Evolutionary conservation across 1,140 invertebrate species (phyloP).

Genomic region (Holotrichia oblita): DNA sequence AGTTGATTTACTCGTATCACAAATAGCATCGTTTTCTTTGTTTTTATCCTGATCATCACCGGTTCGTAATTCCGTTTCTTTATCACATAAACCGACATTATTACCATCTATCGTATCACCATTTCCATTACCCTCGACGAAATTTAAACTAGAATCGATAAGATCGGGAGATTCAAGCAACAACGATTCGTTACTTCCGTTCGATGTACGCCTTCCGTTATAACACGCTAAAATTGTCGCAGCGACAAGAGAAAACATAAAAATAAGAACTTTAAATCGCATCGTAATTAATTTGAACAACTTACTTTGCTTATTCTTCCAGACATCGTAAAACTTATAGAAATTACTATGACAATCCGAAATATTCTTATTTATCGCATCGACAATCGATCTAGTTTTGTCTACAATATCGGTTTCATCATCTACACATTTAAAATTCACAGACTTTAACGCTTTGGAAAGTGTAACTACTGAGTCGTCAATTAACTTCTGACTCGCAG

Average conservation of each 20-base stretch:
- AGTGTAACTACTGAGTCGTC: not conserved
- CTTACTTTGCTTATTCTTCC: not conserved
- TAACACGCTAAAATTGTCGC: not conserved
- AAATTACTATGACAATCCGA: not conserved
- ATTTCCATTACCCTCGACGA: not conserved
- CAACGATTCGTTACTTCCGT: not conserved
- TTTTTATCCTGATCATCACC: not conserved
- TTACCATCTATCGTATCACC: not conserved
- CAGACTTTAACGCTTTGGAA: not conserved
- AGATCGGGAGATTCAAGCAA: not conserved
- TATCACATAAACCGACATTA: not conserved
- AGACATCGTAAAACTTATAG: not conserved
- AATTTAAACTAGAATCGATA: not conserved
- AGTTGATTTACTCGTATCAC: no score
- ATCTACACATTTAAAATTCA: not conserved
- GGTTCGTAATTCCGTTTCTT: not conserved
- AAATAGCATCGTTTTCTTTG: no score
- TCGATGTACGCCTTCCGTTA: not conserved
- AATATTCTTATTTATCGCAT: not conserved
- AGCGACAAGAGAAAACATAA: not conserved
- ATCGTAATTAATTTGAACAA: not conserved
- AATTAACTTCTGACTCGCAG: not conserved
- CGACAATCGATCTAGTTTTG: slow-evolving; percentile 1
- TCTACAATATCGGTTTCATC: not conserved
- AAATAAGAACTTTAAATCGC: not conserved